Conservation (phyloP, 2,797 vertebrate species). For the Hirundo rustica region DNA sequence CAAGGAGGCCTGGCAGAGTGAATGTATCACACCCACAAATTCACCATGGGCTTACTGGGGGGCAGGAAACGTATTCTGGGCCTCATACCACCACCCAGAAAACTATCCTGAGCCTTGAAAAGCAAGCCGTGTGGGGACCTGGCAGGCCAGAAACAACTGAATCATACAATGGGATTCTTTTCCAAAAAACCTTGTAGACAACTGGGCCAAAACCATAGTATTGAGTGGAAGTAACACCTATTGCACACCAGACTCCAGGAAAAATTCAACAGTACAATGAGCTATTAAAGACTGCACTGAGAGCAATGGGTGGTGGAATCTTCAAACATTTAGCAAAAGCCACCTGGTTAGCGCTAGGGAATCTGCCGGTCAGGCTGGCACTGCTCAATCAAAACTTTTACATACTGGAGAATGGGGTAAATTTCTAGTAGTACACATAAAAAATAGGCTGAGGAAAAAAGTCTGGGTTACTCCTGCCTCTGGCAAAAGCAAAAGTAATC, state of each 20-base stretch:
- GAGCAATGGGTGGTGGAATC: background rate
- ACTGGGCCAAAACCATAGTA: background rate
- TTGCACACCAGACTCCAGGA: background rate
- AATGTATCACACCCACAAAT: background rate
- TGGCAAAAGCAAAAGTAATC: background rate
- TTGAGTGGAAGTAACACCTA: background rate
- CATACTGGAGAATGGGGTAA: background rate
- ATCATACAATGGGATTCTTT: background rate
- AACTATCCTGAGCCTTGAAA: background rate
- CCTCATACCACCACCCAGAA: background rate
- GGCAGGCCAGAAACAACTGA: background rate
- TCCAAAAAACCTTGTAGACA: background rate
- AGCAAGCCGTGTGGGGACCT: background rate
- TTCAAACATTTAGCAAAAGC: background rate
- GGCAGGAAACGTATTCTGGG: background rate
- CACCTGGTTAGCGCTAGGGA: background rate
- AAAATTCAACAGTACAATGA: background rate
- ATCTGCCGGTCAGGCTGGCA: background rate
- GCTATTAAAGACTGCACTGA: background rate
- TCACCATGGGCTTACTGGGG: background rate
- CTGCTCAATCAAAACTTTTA: background rate
- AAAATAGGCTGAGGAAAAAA: background rate
- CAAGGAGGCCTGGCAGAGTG: background rate
- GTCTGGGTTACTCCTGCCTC: background rate
- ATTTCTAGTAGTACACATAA: background rate